Conservation (phyloP, 2,113 vertebrate genomes). For the Butorides virescens region DNA sequence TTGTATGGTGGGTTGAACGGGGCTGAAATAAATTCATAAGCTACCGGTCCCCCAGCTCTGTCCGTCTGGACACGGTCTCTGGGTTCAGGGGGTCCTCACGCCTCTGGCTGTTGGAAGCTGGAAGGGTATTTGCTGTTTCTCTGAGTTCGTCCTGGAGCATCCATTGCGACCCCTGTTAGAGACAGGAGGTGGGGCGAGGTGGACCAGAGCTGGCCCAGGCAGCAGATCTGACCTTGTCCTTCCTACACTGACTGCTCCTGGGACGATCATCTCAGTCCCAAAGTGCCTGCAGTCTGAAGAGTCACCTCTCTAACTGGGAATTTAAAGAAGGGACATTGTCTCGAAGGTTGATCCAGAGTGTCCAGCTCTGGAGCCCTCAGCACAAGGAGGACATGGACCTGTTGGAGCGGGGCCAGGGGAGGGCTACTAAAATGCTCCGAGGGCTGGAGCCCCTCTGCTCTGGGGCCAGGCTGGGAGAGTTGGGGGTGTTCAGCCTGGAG, state of each 20-base stretch:
- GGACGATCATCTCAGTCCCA: background rate
- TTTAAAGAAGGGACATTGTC: background rate
- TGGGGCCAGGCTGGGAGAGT: too few species aligned
- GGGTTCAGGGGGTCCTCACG: background rate
- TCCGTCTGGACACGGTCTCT: background rate
- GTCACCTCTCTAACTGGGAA: background rate
- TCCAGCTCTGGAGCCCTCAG: too few species aligned
- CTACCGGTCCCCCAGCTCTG: background rate
- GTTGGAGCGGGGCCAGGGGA: too few species aligned
- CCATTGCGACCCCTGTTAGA: accelerated
- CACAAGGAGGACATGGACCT: too few species aligned
- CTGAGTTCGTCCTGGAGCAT: background rate
- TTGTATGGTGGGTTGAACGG: accelerated
- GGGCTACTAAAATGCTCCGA: too few species aligned
- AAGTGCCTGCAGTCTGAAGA: background rate
- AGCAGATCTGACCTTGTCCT: background rate
- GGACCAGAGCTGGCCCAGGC: background rate
- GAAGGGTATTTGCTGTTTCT: background rate
- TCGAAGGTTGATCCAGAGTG: background rate
- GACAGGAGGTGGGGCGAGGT: background rate
- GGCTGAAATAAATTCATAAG: background rate
- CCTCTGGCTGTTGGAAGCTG: background rate
- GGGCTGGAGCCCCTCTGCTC: too few species aligned
- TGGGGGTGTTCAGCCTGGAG: too few species aligned
- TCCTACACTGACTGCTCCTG: background rate